Percentiles rank a stretch among this genome's conserved stretches.
Conservation (phyloP, 2,888 invertebrate genomes). For the Lasioglossum marginatum region DNA sequence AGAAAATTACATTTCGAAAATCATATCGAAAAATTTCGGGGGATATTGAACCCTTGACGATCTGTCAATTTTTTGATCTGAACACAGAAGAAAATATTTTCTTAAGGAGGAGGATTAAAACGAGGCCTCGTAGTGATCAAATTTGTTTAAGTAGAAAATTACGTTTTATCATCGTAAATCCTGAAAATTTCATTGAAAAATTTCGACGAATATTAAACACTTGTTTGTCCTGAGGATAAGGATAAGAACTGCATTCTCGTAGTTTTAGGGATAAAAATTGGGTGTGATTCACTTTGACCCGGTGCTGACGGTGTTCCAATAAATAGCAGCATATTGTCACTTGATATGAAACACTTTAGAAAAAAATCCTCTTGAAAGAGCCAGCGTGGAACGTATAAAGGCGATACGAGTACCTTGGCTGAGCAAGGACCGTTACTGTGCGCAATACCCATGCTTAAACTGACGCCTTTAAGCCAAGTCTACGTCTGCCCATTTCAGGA, state of each 20-base stretch:
- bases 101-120: background rate
- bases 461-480: slow-evolving; percentile 77
- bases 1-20: background rate
- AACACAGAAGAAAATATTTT: background rate
- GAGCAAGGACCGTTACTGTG: slow-evolving; percentile 67
- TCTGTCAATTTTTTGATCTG: background rate
- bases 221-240: no score
- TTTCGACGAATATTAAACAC: no score
- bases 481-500: slow-evolving; percentile 66
- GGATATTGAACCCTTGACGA: background rate
- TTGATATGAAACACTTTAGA: background rate
- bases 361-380: background rate
- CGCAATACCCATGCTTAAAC: slow-evolving; percentile 77
- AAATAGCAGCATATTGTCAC: background rate
- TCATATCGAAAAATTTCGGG: background rate
- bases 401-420: slow-evolving; percentile 55
- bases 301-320: background rate
- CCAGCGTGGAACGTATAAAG: slow-evolving; percentile 25
- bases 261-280: background rate
- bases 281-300: background rate
- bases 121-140: background rate
- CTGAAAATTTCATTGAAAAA: no score
- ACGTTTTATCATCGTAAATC: no score
- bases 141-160: no score
- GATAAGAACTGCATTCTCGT: no score